Evolutionary conservation across 2,113 vertebrate genomes (phyloP), one percentile per base, ranked within the genome.

Genomic region (Ranitomeya variabilis): DNA sequence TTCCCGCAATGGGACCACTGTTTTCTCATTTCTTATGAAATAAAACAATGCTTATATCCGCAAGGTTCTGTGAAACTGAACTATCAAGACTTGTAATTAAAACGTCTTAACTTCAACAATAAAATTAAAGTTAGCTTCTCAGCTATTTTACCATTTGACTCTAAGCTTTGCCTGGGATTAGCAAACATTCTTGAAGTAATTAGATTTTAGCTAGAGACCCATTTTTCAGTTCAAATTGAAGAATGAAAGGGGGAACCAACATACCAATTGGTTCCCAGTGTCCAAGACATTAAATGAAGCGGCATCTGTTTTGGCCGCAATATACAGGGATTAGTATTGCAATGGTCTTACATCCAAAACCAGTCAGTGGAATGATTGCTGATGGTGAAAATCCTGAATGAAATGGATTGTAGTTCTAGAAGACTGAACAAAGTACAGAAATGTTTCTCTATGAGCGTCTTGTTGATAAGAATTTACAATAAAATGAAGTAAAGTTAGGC

Each of bases 171-270:
- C 54, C 26, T 64, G 74, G 78, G 87, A 89, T 89, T 89, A 89
- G 59, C 81, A 89, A 89, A 85, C 73, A 84, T 89, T 85, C 87
- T 76, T 89, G 52, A 74, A 79, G 82, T 89, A 89, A 89, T 89
- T 85, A 85, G 66, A 89, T 66, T 89, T 51, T 37, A 77, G 59
- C 83, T 84, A 77, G 71, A 84, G 73, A 89, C 51, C 81, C n/a
- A 31, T 52, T 80, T 45, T 86, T 88, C 71, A 66, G 18, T 66
- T 78, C 87, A 79, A 14, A 26, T 1, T 74, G 52, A 73, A 89
- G 26, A 84, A 11, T 45, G 81, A 54, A 19, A 57, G 82, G 81
- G 73, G 78, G 82, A 62, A 37, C 52, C 57, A 77, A 74, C n/a
- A 64, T n/a, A 21, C 62, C n/a, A 77, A 74, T 12, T 21, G 37